A percentile compares a stretch with the other conserved stretches of the same genome.
These are phyloP conservation scores for Endotricha flammealis DNA, from an alignment of 2,888 invertebrate species.

Conservation along the genomic window DNA sequence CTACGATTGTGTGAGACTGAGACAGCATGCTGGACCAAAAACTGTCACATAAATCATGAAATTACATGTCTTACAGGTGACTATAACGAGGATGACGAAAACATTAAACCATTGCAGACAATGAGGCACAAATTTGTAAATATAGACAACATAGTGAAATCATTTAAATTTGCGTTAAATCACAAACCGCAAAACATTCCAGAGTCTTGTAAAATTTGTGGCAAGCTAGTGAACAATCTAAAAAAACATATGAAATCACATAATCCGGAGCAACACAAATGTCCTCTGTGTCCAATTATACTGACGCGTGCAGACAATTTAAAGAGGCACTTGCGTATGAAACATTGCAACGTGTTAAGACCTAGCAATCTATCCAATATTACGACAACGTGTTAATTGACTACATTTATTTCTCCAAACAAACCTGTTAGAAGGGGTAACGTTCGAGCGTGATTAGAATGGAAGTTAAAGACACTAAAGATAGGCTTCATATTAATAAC, in stretches of 20 bases:
- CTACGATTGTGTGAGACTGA: slow-evolving; percentile 11
- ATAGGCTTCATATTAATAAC: slow-evolving; percentile 15
- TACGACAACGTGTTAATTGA: slow-evolving; percentile 50
- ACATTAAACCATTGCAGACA: slow-evolving; percentile 59
- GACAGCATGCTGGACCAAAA: slow-evolving; percentile 35
- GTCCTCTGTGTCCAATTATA: slow-evolving; percentile 80
- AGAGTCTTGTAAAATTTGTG: slow-evolving; percentile 80
- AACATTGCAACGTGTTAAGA: slow-evolving; percentile 71
- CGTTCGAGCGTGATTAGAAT: neutral
- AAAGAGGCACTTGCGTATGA: slow-evolving; percentile 81
- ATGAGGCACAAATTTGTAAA: slow-evolving; percentile 53
- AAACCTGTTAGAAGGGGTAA: neutral
- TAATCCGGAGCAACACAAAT: slow-evolving; percentile 80
- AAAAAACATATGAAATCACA: slow-evolving; percentile 84
- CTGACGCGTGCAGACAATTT: slow-evolving; percentile 83
- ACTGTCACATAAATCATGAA: slow-evolving; percentile 21
- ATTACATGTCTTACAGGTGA: slow-evolving; percentile 65
- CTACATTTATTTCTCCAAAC: slow-evolving; percentile 21
- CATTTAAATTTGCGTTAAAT: slow-evolving; percentile 50
- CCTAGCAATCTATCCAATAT: slow-evolving; percentile 61
- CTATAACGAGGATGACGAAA: slow-evolving; percentile 66
- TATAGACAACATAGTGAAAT: slow-evolving; percentile 59
- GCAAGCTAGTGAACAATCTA: slow-evolving; percentile 81
- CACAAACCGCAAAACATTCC: slow-evolving; percentile 51
- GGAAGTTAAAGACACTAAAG: slow-evolving; percentile 11